Evolutionary conservation across 2,113 vertebrate genomes (phyloP).

Genomic region (Hemiprocne comata): DNA sequence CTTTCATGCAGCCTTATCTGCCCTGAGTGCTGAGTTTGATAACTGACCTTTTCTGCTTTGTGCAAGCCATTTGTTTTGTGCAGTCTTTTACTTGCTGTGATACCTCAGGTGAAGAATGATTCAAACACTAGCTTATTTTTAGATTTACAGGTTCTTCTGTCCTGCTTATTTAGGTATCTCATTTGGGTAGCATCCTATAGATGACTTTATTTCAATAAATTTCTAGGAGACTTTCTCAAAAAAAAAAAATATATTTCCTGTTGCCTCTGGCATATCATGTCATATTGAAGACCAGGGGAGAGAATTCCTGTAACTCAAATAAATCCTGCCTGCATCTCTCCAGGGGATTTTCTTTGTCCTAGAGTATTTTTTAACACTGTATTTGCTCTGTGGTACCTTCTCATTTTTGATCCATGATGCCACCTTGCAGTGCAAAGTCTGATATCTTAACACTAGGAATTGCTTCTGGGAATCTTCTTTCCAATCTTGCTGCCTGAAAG

Average conservation of each 20-base stretch:
- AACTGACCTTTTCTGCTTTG: background rate
- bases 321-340: background rate
- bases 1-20: background rate
- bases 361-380: background rate
- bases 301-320: background rate
- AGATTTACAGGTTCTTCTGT: background rate
- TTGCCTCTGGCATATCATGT: background rate
- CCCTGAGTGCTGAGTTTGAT: background rate
- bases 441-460: background rate
- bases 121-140: background rate
- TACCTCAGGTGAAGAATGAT: background rate
- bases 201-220: background rate
- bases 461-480: background rate
- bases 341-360: background rate
- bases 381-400: background rate
- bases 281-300: background rate
- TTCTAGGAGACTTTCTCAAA: background rate
- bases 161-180: background rate
- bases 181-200: background rate
- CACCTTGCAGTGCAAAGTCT: background rate
- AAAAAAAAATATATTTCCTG: background rate
- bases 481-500: background rate
- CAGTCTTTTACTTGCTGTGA: background rate
- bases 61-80: background rate
- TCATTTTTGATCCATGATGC: background rate